These are phyloP conservation scores for Willisornis vidua DNA, from an alignment of 2,113 vertebrate genomes.

Conservation along the genomic window DNA sequence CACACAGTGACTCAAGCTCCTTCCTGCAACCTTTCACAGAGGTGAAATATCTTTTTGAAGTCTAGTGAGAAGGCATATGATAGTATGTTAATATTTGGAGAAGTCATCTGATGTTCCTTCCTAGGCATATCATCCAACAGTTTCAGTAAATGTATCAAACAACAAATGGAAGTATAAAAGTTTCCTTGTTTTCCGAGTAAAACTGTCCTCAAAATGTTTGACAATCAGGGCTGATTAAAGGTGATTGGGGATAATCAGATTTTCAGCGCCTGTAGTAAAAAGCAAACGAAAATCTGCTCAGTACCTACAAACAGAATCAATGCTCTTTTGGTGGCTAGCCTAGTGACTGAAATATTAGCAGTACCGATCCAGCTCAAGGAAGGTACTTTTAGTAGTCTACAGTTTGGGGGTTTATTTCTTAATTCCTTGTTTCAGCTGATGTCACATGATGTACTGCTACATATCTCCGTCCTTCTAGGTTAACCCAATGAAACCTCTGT, in stretches of 20 bases:
- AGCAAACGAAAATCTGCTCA: neutral
- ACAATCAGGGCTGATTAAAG: neutral
- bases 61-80: neutral
- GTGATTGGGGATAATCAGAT: neutral
- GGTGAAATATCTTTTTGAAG: neutral
- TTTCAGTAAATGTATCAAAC: neutral
- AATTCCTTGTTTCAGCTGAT: neutral
- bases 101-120: neutral
- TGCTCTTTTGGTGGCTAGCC: neutral
- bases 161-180: neutral
- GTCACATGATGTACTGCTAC: neutral
- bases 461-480: neutral
- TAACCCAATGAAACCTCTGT: neutral
- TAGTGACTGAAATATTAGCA: neutral
- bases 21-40: neutral
- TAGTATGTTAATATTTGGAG: neutral
- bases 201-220: neutral
- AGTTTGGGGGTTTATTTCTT: neutral
- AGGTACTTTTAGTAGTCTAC: neutral
- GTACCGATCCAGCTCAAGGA: neutral
- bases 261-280: neutral
- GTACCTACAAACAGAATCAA: neutral
- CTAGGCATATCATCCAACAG: neutral
- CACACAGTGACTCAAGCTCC: neutral
- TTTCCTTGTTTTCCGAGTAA: neutral